Percentiles rank a stretch among this genome's conserved stretches.
Conservation (phyloP, 2,888 invertebrate genomes). For the Cheilosia scutellata region DNA sequence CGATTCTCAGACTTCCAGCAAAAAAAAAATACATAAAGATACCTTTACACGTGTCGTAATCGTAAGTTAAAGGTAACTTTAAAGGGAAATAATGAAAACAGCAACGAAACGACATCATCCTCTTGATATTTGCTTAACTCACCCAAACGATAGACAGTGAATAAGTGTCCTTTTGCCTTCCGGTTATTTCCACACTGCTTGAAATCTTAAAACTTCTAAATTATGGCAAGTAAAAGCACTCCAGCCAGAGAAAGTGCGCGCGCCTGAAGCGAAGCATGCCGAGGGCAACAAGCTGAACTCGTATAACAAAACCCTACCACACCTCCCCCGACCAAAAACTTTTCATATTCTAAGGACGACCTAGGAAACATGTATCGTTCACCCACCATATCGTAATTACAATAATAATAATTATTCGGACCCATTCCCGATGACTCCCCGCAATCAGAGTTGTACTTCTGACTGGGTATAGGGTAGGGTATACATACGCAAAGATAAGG, state of each 20-base stretch:
- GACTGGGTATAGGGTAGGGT: neutral
- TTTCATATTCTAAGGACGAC: slow-evolving; percentile 63
- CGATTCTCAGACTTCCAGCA: too few relatives aligned
- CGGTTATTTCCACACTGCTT: slow-evolving; percentile 73
- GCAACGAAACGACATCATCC: slow-evolving; percentile 55
- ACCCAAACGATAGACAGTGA: neutral
- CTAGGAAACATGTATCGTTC: slow-evolving; percentile 69
- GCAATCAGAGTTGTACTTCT: neutral
- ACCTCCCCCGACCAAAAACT: slow-evolving; percentile 54
- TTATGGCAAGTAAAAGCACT: slow-evolving; percentile 71
- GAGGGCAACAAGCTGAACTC: slow-evolving; percentile 67
- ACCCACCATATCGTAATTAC: slow-evolving; percentile 74
- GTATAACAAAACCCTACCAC: neutral
- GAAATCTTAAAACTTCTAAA: slow-evolving; percentile 75
- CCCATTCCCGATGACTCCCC: slow-evolving; percentile 47
- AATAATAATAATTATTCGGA: slow-evolving; percentile 75
- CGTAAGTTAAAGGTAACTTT: neutral
- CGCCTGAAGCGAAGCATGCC: slow-evolving; percentile 59
- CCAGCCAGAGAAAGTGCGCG: slow-evolving; percentile 44
- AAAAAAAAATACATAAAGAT: neutral
- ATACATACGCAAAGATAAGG: slow-evolving; percentile 65
- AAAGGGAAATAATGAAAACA: slow-evolving; percentile 38
- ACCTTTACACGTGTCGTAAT: slow-evolving; percentile 3
- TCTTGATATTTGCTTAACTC: slow-evolving; percentile 62
- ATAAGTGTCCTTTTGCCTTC: slow-evolving; percentile 55